phyloP scores from a whole-genome alignment of 2,888 invertebrate species.

The Odontomyia ornata region DNA sequence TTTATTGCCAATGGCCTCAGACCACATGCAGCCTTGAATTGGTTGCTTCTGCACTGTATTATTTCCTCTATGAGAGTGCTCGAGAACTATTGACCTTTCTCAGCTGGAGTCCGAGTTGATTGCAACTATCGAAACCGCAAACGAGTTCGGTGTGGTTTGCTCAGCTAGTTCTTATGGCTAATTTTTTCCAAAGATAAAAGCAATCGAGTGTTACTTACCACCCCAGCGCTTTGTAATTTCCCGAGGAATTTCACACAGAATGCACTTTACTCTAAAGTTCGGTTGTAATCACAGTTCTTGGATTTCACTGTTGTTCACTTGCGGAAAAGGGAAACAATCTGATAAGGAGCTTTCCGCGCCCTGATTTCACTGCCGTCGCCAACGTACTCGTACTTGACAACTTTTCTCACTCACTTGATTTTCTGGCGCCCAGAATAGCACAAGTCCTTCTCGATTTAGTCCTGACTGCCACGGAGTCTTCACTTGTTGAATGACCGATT shows the following conservation, averaged over 20 bases:
- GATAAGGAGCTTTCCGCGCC: not conserved
- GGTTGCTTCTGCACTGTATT: not conserved
- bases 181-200: conserved; percentile 8
- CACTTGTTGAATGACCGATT: conserved; percentile 50
- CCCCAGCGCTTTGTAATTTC: not conserved
- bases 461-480: not conserved
- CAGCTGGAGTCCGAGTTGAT: conserved; percentile 32
- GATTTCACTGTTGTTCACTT: not conserved
- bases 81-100: conserved; percentile 21
- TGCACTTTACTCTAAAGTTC: not conserved
- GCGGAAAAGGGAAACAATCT: not conserved
- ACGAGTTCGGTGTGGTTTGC: conserved; percentile 17
- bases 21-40: conserved; percentile 30
- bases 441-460: conserved; percentile 31
- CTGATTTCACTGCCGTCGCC: conserved; percentile 2
- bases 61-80: conserved; percentile 13
- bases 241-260: not conserved
- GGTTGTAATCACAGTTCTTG: not conserved
- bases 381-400: not conserved
- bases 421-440: not conserved
- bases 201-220: not conserved
- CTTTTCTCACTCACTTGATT: not conserved
- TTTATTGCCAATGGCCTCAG: conserved; percentile 4
- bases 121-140: conserved; percentile 27
- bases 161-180: not conserved